Percentiles rank a stretch among this genome's conserved stretches.
Conservation (phyloP, 2,888 invertebrate species). For the Rhyacophila evoluta region DNA sequence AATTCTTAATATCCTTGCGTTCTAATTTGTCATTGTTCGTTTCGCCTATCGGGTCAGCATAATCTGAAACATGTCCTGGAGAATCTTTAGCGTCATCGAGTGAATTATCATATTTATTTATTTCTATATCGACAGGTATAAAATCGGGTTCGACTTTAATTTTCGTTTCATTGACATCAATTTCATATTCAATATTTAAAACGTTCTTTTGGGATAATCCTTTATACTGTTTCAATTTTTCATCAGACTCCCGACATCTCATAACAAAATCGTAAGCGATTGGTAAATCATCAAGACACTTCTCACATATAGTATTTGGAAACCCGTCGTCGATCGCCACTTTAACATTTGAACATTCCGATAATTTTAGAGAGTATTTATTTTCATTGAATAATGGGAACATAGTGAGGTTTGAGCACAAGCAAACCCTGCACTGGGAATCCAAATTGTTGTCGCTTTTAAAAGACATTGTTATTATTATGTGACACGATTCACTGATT, state of each 20-base stretch:
- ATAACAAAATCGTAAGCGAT: constrained; percentile 40
- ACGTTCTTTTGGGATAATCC: background rate
- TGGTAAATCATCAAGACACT: constrained; percentile 37
- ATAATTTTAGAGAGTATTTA: constrained; percentile 13
- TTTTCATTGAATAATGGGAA: constrained; percentile 35
- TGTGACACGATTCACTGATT: no score
- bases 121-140: background rate
- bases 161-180: background rate
- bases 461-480: background rate
- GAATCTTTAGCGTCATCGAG: background rate
- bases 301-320: constrained; percentile 37
- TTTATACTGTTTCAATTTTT: constrained; percentile 22
- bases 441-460: background rate
- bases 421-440: constrained; percentile 39
- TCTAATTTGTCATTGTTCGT: background rate
- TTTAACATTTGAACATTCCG: constrained; percentile 38
- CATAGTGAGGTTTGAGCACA: constrained; percentile 26
- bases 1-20: background rate
- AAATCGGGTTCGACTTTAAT: background rate
- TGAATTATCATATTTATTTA: background rate
- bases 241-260: constrained; percentile 43
- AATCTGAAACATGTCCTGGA: background rate
- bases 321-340: constrained; percentile 38
- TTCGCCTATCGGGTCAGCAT: background rate
- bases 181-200: background rate